Base-by-base conservation (phyloP, 2,888 invertebrate species). In the Graphium colonna region DNA sequence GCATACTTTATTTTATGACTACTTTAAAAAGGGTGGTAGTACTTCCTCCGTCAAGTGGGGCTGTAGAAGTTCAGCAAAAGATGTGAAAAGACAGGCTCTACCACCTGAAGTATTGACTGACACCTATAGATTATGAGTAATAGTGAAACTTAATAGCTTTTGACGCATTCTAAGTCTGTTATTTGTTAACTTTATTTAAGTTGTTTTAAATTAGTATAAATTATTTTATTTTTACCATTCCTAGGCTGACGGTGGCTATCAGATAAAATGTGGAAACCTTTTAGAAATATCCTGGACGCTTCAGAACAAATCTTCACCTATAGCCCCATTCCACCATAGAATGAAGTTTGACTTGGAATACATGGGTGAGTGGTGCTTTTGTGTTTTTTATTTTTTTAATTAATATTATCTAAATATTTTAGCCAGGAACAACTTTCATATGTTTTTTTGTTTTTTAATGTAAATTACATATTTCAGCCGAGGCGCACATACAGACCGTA, bases 271-370 rank as follows among this genome's bases (percentile, higher is more conserved):
- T 26, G 75, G 72, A 0, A 63, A 72, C 3, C 59, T 82, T 0
- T 58, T 87, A 3, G 69, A 78, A 45, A 52, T 85, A 0, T 65
- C 69, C 0, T 88, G 88, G 88, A 60, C 64, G 0, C 46, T 88
- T 1, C 73, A 79, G 52, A 86, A 83, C 61, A 77, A 73, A 21
- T 65, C 71, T 66, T 82, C 86, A 0, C 67, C 76, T 0, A 55
- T 85, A 0, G 75, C 79, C 0, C 73, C 75, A 0, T 87, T 88
- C 60, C 74, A 77, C 1, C 87, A 88, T 18, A 65, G 66, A 1
- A 71, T 86, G 77, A 77, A 73, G 50, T 79, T 86, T n/a, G 74
- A 81, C 2, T 47, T 85, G 1, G 88, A 87, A 16, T 82, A 80
- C 58, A 80, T 86, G 74, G 82, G 87, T 86, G 52, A 63, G 71